A percentile compares a stretch with the other conserved stretches of the same genome.
These are phyloP conservation scores for Petrocephalus schoutedeni DNA, from an alignment of 2,797 vertebrate species.

Conservation along the genomic window DNA sequence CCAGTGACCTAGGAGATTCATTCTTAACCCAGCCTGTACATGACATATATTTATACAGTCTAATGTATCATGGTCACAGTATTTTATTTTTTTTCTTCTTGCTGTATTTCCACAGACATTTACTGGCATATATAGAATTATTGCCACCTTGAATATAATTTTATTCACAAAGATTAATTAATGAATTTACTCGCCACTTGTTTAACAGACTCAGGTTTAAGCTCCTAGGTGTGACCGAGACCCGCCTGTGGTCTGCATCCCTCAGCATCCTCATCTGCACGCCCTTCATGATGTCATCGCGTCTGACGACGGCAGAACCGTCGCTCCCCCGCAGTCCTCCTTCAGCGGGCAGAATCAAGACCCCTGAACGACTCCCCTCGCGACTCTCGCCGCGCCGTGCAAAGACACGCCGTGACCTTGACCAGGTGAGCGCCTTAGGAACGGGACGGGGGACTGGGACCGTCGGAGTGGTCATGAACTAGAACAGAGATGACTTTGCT, in stretches of 20 bases:
- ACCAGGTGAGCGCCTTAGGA: not conserved
- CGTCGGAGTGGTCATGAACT: not conserved
- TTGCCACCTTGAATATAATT: not conserved
- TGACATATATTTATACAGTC: not conserved
- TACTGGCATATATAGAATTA: not conserved
- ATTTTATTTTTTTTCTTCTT: not conserved
- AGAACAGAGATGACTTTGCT: constrained; percentile 13
- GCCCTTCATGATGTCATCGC: not conserved
- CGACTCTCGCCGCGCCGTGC: not conserved
- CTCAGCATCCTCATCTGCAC: not conserved
- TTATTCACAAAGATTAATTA: constrained; percentile 1
- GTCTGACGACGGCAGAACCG: not conserved
- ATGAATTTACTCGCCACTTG: not conserved
- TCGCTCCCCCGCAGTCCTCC: not conserved
- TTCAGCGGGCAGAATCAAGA: not conserved
- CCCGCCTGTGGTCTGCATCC: not conserved
- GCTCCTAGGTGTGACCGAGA: not conserved
- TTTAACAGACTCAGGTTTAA: not conserved
- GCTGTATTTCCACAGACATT: not conserved
- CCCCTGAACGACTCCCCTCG: not conserved
- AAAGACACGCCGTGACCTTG: not conserved
- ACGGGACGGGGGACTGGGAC: not conserved
- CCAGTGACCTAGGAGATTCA: not conserved
- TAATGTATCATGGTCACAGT: not conserved
- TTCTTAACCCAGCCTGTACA: not conserved